These are phyloP conservation scores for Noctua janthe DNA, from an alignment of 2,888 invertebrate species.

Conservation along the genomic window DNA sequence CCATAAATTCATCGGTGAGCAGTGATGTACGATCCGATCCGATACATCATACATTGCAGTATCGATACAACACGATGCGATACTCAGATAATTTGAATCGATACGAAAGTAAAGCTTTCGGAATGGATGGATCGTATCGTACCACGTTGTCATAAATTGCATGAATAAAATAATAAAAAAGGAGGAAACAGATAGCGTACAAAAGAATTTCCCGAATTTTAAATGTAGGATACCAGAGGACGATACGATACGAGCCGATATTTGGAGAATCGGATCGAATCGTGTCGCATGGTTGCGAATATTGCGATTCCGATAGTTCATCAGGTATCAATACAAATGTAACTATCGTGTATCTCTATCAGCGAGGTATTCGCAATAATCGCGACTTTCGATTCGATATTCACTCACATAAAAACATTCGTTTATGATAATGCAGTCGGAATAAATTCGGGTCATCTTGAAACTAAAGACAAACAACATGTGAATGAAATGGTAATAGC, in stretches of 20 bases:
- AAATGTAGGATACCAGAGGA: not conserved
- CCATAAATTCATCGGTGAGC: not conserved
- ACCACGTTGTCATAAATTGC: not conserved
- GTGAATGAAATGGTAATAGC: slow-evolving; percentile 32
- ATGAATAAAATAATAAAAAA: not conserved
- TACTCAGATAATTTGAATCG: not conserved
- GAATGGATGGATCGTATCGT: not conserved
- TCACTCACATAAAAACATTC: not conserved
- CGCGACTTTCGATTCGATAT: slow-evolving; percentile 41
- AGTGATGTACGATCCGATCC: not conserved
- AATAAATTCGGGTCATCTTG: slow-evolving; percentile 35
- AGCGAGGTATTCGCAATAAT: not conserved
- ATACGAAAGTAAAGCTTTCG: not conserved
- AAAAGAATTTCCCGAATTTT: not conserved
- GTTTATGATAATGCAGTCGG: slow-evolving; percentile 23
- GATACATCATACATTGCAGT: not conserved
- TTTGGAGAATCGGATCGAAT: not conserved
- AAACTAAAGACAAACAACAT: slow-evolving; percentile 20
- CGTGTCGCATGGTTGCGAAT: not conserved
- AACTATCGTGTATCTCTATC: not conserved
- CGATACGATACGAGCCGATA: not conserved
- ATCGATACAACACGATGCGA: not conserved
- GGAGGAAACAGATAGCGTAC: not conserved
- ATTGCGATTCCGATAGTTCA: not conserved
- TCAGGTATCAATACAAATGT: not conserved